A percentile compares a stretch with the other conserved stretches of the same genome.
Conservation (phyloP, 2,888 invertebrate genomes). For the Harpagoxenus sublaevis region DNA sequence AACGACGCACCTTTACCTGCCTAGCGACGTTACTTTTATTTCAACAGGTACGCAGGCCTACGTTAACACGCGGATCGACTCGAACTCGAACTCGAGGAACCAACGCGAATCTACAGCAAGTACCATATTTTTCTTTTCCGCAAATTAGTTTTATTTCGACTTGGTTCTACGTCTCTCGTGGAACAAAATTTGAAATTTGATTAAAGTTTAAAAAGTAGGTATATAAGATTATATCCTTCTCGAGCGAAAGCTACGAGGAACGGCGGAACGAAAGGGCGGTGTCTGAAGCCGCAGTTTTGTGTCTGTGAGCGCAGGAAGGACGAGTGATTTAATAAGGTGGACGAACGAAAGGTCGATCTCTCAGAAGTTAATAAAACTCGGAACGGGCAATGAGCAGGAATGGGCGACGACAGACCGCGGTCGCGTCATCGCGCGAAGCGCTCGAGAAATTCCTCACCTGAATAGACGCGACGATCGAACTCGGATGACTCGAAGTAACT, state of each 20-base stretch:
- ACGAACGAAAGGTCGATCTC: slow-evolving; percentile 2
- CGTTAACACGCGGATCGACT: neutral
- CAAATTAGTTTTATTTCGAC: neutral
- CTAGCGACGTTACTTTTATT: neutral
- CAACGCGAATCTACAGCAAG: neutral
- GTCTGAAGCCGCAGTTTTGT: neutral
- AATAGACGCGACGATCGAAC: slow-evolving; percentile 10
- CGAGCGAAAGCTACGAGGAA: neutral
- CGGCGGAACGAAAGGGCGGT: neutral
- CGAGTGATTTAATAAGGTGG: slow-evolving; percentile 6
- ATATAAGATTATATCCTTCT: neutral
- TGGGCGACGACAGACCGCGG: slow-evolving; percentile 17
- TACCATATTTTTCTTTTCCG: neutral
- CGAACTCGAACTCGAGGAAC: too few relatives aligned
- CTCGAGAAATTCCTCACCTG: slow-evolving; percentile 24
- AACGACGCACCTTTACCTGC: too few relatives aligned
- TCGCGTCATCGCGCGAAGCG: slow-evolving; percentile 42
- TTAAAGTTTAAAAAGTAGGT: neutral
- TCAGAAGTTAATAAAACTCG: slow-evolving; percentile 16
- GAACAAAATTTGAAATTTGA: slow-evolving; percentile 1
- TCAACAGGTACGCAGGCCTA: neutral
- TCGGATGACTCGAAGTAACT: neutral
- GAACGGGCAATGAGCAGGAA: neutral
- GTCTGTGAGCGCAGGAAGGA: neutral
- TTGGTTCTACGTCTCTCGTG: neutral